Base-by-base conservation (phyloP, 2,888 invertebrate species). In the Lasioglossum zephyrum region DNA sequence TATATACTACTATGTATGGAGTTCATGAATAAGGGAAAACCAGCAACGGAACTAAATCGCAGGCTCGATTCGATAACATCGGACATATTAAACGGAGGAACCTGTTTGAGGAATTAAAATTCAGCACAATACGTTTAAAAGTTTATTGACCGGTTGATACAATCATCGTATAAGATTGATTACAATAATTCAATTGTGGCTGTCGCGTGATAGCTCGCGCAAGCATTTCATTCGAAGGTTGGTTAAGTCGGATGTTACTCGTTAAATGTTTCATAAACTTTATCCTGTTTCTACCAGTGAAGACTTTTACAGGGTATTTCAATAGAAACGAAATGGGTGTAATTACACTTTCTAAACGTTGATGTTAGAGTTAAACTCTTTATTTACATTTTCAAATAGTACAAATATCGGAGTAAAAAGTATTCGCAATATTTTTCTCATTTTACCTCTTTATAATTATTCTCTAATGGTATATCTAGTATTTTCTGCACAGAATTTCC, bases 51-150 rank as follows among this genome's bases (percentile, higher is more conserved):
- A 69, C 47, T 31, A 44, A 73, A 79, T 72, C 26, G 70, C 73
- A 4, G 9, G 16, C 22, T 16, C 26, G 77, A 31, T 31, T 44
- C 63, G 60, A 77, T 73, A 60, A 60, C 39, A 81, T 77, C 72
- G 49, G 72, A 73, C 72, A 49, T 39, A 49, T 39, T 5, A 39
- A 73, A 60, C 16, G 53, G 36, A 22, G 47, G 53, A 39, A 81
- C 72, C 77, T 73, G 72, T 66, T 49, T n/a, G 72, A 31, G 26
- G 26, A 63, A 73, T 81, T 39, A 77, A 66, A 77, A 77, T 60
- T 77, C 49, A 41, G 44, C 72, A n/a, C 49, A 47, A 70, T 70
- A n/a, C 75, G 57, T 69, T 57, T 39, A 44, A 18, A 47, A 57
- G 53, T 73, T 81, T 73, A 49, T 63, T 60, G 72, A 73, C 47